These are phyloP conservation scores for Brachionus manjavacas DNA, from an alignment of 1,140 invertebrate species.

Conservation along the genomic window DNA sequence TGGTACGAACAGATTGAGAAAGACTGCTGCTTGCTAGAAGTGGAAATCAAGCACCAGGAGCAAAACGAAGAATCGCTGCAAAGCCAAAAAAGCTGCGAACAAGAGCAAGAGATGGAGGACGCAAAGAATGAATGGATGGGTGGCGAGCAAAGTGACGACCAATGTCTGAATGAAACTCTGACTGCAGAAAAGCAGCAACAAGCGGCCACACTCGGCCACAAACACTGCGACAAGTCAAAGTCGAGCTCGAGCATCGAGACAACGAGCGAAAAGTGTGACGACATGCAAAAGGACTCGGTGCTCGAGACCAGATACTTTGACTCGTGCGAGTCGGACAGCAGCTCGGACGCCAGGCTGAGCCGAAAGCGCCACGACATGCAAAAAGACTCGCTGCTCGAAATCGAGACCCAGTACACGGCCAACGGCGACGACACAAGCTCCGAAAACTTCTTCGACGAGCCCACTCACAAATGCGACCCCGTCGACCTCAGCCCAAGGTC, in stretches of 20 bases:
- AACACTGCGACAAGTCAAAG: not conserved
- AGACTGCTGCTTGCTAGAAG: not conserved
- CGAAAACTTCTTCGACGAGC: too few species aligned
- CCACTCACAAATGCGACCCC: too few species aligned
- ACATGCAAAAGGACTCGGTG: not conserved
- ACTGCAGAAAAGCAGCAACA: too few species aligned
- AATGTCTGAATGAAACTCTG: too few species aligned
- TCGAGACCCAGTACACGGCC: not conserved
- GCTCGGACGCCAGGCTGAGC: not conserved
- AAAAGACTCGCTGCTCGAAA: not conserved
- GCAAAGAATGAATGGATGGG: too few species aligned
- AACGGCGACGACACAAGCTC: not conserved
- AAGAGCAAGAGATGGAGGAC: too few species aligned
- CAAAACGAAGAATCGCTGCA: too few species aligned
- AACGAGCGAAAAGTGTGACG: not conserved
- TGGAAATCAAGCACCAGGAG: not conserved
- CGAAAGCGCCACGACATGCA: not conserved
- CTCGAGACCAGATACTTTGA: not conserved
- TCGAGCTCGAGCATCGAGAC: not conserved
- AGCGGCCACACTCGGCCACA: not conserved
- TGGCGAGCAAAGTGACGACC: too few species aligned
- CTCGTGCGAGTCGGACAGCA: not conserved
- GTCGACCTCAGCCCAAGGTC: too few species aligned
- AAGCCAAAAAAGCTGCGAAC: too few species aligned
- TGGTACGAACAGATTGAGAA: too few species aligned